Percentiles rank a stretch among this genome's conserved stretches.
These are phyloP conservation scores for Agrotis ipsilon DNA, from an alignment of 2,888 invertebrate species.

Conservation along the genomic window DNA sequence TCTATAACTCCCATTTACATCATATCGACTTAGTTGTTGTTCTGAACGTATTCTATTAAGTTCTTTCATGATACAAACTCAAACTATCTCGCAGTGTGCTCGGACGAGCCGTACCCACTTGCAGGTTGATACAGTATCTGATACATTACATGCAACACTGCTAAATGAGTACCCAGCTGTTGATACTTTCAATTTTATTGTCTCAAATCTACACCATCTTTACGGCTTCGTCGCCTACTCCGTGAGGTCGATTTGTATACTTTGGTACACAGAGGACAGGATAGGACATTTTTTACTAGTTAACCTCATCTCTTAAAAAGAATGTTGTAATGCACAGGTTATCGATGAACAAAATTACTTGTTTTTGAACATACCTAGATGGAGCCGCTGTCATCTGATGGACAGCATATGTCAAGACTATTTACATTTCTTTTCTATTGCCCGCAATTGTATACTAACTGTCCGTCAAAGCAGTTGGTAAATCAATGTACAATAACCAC, in stretches of 20 bases:
- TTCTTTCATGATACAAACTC: no score
- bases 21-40: no score
- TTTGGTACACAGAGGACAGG: background rate
- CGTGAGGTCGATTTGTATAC: background rate
- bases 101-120: no score
- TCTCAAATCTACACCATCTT: background rate
- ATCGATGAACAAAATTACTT: background rate
- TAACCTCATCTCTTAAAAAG: background rate
- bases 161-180: no score
- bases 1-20: no score
- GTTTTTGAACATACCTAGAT: background rate
- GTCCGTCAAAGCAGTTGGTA: background rate
- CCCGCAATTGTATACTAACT: constrained; percentile 12
- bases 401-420: constrained; percentile 7
- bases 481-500: constrained; percentile 4
- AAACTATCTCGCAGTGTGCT: no score
- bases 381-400: background rate
- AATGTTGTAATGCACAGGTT: background rate
- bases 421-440: constrained; percentile 12
- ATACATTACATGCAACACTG: no score
- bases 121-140: no score
- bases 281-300: background rate
- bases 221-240: background rate
- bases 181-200: background rate
- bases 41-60: no score